A percentile compares a stretch with the other conserved stretches of the same genome.
These are phyloP conservation scores for Philopedon plagiatum DNA, from an alignment of 2,888 invertebrate genomes.

Conservation along the genomic window DNA sequence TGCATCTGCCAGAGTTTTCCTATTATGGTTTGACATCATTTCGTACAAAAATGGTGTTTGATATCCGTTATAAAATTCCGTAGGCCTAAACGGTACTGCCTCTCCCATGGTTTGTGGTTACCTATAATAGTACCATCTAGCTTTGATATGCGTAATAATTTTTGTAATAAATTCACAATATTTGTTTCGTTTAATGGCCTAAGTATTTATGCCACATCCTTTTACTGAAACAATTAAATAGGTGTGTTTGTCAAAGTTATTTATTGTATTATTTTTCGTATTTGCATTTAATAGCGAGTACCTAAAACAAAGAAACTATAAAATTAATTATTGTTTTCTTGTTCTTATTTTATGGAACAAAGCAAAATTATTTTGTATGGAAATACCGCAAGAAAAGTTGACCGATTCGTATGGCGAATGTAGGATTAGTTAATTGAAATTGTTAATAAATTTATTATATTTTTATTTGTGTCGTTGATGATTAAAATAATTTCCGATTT, in stretches of 20 bases:
- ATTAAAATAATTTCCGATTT: too few species aligned
- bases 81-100: too few species aligned
- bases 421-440: too few species aligned
- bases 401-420: neutral
- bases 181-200: neutral
- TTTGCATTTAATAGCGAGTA: constrained; percentile 45
- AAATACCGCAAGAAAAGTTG: constrained; percentile 8
- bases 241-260: constrained; percentile 56
- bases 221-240: constrained; percentile 54
- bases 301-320: constrained; percentile 40
- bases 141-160: neutral
- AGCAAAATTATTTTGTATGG: constrained; percentile 11
- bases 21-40: too few species aligned
- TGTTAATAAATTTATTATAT: too few species aligned
- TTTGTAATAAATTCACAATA: neutral
- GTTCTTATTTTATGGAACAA: constrained; percentile 33
- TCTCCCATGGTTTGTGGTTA: too few species aligned
- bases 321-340: constrained; percentile 39
- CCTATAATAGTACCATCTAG: too few species aligned
- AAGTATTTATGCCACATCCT: constrained; percentile 55
- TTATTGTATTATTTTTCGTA: constrained; percentile 47
- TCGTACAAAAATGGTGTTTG: too few species aligned
- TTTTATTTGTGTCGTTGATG: too few species aligned
- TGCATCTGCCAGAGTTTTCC: too few species aligned
- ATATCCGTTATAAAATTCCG: too few species aligned